Conservation (phyloP, 2,888 invertebrate species). For the Pandemis corylana region DNA sequence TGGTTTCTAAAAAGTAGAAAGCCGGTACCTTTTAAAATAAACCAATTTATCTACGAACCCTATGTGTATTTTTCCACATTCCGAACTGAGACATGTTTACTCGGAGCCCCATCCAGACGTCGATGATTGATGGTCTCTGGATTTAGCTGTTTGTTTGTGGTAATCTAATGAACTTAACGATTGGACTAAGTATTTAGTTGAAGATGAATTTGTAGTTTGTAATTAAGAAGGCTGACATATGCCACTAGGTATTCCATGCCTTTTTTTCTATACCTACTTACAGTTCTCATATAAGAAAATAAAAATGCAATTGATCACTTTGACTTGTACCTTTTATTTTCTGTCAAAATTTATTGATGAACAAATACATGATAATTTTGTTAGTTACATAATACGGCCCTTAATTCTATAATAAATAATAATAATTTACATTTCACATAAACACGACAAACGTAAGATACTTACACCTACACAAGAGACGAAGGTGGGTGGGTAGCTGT, state of each 20-base stretch:
- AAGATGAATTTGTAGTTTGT: slow-evolving; percentile 15
- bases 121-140: slow-evolving; percentile 51
- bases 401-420: too few relatives aligned
- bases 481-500: slow-evolving; percentile 8
- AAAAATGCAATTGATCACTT: too few relatives aligned
- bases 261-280: background rate
- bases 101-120: slow-evolving; percentile 24
- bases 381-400: too few relatives aligned
- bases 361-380: too few relatives aligned
- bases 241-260: background rate
- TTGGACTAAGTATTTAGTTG: slow-evolving; percentile 24
- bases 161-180: slow-evolving; percentile 18
- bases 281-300: too few relatives aligned
- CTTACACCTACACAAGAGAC: background rate
- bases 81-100: slow-evolving; percentile 46
- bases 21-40: background rate
- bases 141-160: slow-evolving; percentile 27
- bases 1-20: background rate
- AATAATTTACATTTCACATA: slow-evolving; percentile 6
- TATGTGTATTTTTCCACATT: slow-evolving; percentile 47
- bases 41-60: slow-evolving; percentile 17
- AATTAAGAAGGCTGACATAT: background rate
- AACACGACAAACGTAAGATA: background rate
- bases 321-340: too few relatives aligned
- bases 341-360: too few relatives aligned